Percentiles rank a stretch among this genome's conserved stretches.
Evolutionary conservation across 2,888 invertebrate genomes (phyloP).

Genomic region (Strigamia maritima): DNA sequence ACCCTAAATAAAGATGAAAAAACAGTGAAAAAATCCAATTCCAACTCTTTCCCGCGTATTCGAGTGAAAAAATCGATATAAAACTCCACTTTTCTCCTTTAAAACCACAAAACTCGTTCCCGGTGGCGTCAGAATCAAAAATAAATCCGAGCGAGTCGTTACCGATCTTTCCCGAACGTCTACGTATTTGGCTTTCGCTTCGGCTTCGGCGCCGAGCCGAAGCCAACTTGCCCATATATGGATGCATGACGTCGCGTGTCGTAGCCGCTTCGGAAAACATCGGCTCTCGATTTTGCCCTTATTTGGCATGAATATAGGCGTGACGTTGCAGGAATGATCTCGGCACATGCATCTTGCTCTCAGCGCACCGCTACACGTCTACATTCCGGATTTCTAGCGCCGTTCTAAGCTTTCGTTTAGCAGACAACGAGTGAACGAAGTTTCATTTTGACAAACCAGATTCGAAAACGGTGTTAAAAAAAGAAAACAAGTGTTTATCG

Average conservation of each 20-base stretch:
- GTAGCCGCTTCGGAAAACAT: constrained; percentile 46
- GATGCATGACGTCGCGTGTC: background rate
- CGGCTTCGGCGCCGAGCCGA: background rate
- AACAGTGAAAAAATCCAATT: no score
- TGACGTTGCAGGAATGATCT: background rate
- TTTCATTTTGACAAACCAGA: no score
- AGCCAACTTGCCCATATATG: background rate
- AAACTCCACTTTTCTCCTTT: no score
- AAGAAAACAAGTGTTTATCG: no score
- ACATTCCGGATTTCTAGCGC: no score
- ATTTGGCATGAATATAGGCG: constrained; percentile 44
- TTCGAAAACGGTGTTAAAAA: no score
- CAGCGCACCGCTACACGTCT: no score
- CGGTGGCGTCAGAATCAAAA: background rate
- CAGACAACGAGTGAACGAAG: no score
- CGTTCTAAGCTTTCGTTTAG: no score
- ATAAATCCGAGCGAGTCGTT: background rate
- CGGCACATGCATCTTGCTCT: background rate
- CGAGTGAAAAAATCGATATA: no score
- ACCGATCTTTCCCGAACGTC: background rate
- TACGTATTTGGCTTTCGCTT: background rate
- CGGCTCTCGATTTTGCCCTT: constrained; percentile 47
- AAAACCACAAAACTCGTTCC: background rate
- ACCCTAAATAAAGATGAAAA: no score
- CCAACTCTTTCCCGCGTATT: no score